Evolutionary conservation across 2,113 vertebrate species (phyloP).

Genomic region (Anseranas semipalmata): DNA sequence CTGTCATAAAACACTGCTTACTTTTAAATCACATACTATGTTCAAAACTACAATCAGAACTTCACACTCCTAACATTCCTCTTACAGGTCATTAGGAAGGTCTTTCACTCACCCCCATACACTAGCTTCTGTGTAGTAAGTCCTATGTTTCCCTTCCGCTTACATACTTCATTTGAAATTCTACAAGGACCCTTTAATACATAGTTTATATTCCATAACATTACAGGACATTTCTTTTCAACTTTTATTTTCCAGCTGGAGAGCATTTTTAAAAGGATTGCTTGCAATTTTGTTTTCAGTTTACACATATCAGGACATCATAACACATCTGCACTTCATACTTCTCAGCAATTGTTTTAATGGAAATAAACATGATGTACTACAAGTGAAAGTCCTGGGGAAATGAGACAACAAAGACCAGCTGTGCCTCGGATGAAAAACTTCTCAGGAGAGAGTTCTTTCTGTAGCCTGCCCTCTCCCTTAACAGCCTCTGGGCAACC

Average conservation of each 20-base stretch:
- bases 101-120: not conserved
- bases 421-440: not conserved
- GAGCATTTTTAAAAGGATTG: not conserved
- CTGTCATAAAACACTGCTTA: not conserved
- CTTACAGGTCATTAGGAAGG: not conserved
- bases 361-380: not conserved
- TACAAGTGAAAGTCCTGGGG: not conserved
- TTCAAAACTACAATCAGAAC: not conserved
- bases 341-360: constrained; percentile 6
- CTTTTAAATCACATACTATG: not conserved
- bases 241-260: constrained; percentile 4
- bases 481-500: not conserved
- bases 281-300: not conserved
- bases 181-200: not conserved
- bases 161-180: not conserved
- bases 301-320: not conserved
- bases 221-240: not conserved
- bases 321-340: not conserved
- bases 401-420: not conserved
- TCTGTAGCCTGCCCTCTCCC: not conserved
- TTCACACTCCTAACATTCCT: not conserved
- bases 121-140: not conserved
- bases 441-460: not conserved
- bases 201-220: not conserved
- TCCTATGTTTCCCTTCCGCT: not conserved